Base-by-base conservation (phyloP, 1,140 invertebrate genomes). In the Drosophila ercepeae region DNA sequence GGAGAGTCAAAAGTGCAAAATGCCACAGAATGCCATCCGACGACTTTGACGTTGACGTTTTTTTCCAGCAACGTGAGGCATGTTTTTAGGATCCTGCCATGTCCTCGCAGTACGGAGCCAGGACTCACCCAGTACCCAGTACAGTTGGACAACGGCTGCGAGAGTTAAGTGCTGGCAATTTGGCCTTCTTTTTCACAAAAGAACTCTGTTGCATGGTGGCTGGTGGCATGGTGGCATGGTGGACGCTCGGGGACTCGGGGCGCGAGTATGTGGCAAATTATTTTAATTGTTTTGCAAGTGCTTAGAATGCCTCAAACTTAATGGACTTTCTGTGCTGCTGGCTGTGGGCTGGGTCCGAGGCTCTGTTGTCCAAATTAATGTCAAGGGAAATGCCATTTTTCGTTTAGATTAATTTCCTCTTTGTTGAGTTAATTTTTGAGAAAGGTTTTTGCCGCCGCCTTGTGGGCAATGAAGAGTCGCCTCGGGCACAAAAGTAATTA, bases 271-370 rank as follows among this genome's bases (percentile, higher is more conserved):
- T 84, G 81, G 81, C 58, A 86, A 84, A 84, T 84, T 84, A 84
- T 86, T 84, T 84, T 84, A 84, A 84, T 84, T 84, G 81, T 84
- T 84, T 84, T 49, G 81, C 82, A 84, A 84, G 81, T 86, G 81
- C 81, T 86, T 61, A 67, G 76, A 72, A 86, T 86, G 72, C 81
- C 81, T 61, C 71, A 57, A 75, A 72, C 76, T 69, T 86, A 86
- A 86, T 86, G 82, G 81, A 74, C 76, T 86, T 55, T 59, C 71
- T 65, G 68, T 16, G 57, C 45, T 41, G 32, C 11, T 32, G 45
- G 32, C 11, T 32, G 52, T 36, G 54, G 42, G 42, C 32, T 70
- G 81, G 61, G 68, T 67, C 64, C 67, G 50, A 60, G 19, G 55
- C 34, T 44, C 42, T 58, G 79, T 61, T 61, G 55, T 50, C 63